Base-by-base conservation (phyloP, 2,113 vertebrate genomes). In the Columba livia region DNA sequence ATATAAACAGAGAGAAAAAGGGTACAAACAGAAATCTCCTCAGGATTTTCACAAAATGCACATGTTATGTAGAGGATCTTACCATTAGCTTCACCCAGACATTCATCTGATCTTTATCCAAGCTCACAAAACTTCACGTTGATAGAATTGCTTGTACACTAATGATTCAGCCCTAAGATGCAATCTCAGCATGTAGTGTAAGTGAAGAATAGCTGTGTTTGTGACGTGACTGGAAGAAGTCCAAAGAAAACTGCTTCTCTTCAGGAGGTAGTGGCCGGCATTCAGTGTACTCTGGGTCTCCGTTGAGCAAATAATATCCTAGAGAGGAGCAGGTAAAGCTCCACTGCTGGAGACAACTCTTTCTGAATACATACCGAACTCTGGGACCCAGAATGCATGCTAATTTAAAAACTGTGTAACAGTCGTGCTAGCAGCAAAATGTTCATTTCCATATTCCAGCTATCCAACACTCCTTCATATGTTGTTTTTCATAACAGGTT, bases 161-260 rank as follows among this genome's bases (percentile, higher is more conserved):
- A 93, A 91, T 54, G 80, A 79, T 72, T 95, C 78, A 92, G 44
- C 15, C 19, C 47, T 89, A 61, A 85, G 18, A 66, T 94, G 78
- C 87, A 92, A 70, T 89, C 81, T 91, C 89, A 97, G 93, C 73
- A 74, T 0, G 10, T 4, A 50, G 21, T 13, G 21, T 14, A 57
- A 85, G 23, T 85, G 81, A 96, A 61, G 74, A 88, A 89, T 91
- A 82, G n/a, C 54, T 53, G 53, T 26, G 19, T 84, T 92, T 94
- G 86, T 75, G 93, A 36, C 60, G 56, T 60, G 77, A 8, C 73
- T 95, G 91, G 96, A 89, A 85, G 70, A 69, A 77, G 19, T 73
- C 93, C 94, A 95, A 94, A 82, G 80, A 53, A 95, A 93, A 66
- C 81, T 40, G 29, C 3, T 6, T 19, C 31, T 90, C n/a, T 62